Base-by-base conservation (phyloP, 2,797 vertebrate species). In the Sebastes trivittatus region DNA sequence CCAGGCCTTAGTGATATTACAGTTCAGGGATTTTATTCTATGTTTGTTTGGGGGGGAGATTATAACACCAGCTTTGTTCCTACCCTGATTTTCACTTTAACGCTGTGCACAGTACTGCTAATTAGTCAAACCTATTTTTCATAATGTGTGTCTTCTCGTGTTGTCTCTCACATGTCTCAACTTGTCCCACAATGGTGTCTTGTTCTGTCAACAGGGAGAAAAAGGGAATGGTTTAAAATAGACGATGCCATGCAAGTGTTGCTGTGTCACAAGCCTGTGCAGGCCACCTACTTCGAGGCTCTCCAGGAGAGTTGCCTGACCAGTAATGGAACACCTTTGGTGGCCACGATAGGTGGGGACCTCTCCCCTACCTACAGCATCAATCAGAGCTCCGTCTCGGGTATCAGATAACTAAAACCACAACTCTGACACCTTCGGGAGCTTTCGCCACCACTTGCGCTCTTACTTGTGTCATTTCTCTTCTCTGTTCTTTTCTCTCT, bases 171-270 rank as follows among this genome's bases (percentile, higher is more conserved):
- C 72, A 52, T 65, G 75, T 82, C 55, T 70, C 46, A 82, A 88
- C 69, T 30, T 18, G 68, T 42, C 66, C 29, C 59, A 69, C 82
- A 87, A 81, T 74, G 75, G 1, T 84, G 74, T 87, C 72, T 91
- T 68, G 55, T 81, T 90, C 76, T 92, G 60, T 92, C 87, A 63
- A 71, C 96, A 99, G 98, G 98, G 94, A 97, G 98, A 94, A 99
- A 99, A 97, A 97, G 98, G 95, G 97, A 98, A 94, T 99, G 98
- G 98, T 99, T 99, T 96, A 98, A 97, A 95, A 97, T 98, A 92
- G 97, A 98, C 91, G 98, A 99, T 87, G 98, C 98, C 94, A 95
- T 98, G 71, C 95, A 95, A 94, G 97, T 98, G 95, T 96, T 99
- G 95, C 96, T 94, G 95, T 97, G 95, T 95, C 98, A 99, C 94